Base-by-base conservation (phyloP, 2,797 vertebrate genomes). In the Rachycentron canadum region DNA sequence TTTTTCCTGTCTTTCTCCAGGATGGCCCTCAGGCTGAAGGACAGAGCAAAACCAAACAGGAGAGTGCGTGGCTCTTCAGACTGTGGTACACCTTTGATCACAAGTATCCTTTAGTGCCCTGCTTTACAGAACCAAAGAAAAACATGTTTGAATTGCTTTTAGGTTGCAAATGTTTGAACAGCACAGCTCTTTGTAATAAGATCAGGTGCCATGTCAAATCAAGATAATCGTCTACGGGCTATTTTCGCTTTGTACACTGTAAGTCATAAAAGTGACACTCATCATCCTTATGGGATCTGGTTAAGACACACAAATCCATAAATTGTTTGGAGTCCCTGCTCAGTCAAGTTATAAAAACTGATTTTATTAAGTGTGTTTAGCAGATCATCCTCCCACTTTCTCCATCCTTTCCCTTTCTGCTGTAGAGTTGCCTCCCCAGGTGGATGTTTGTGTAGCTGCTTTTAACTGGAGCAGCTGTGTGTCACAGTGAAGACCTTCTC, bases 41-140 rank as follows among this genome's bases (percentile, higher is more conserved):
- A 79, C 95, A 93, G 69, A 96, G 94, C 72, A 99, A 96, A 83
- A 99, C 97, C 69, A 98, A 97, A 82, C 97, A 98, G 89, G 98
- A 99, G 92, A 99, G 98, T 1, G 98, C 96, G 0, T 99, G 98
- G 98, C 96, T 99, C 67, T 99, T 99, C 94, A 95, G 97, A 73
- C 91, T 99, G 14, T 99, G 98, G 98, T 99, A 99, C 78, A 97
- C 96, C 79, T 99, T 99, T 89, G 98, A 99, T 86, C 98, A 99
- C 89, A 99, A 99, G 98, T 99, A 99, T 99, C 98, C 97, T 99
- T 97, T 93, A 56, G 34, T 49, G 7, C 23, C 16, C 23, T 12
- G 43, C 61, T 49, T 34, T 11, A 57, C 9, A 57, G 16, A 65
- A 45, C 21, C 68, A 61, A 47, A 50, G 21, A 69, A 16, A 14